Percentiles rank a stretch among this genome's conserved stretches.
These are phyloP conservation scores for Podarcis raffonei DNA, from an alignment of 2,113 vertebrate genomes.

Conservation along the genomic window DNA sequence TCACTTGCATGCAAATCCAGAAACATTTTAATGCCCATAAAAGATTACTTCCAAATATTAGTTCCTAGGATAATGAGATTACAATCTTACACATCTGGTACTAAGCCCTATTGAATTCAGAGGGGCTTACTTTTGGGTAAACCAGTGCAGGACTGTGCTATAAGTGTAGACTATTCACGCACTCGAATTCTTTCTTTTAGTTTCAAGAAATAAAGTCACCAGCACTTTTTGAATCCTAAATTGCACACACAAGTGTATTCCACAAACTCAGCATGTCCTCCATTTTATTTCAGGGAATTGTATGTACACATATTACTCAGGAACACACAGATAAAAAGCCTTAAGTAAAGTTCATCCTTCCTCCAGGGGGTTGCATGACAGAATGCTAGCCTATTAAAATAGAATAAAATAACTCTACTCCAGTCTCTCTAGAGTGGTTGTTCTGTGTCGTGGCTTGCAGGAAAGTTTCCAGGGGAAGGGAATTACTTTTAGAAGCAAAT, in stretches of 20 bases:
- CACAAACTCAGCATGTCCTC: neutral
- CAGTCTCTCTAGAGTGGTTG: neutral
- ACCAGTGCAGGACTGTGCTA: neutral
- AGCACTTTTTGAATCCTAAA: neutral
- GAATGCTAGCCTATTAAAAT: slow-evolving; percentile 10
- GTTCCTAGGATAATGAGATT: neutral
- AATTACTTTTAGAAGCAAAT: slow-evolving; percentile 28
- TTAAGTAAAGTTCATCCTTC: neutral
- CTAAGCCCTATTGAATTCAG: neutral
- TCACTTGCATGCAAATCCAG: neutral
- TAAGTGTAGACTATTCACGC: neutral
- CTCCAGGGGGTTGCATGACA: neutral
- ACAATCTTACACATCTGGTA: no score
- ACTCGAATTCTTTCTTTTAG: neutral
- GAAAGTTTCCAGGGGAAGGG: neutral
- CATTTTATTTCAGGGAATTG: neutral
- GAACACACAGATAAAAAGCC: neutral
- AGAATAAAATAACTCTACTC: slow-evolving; percentile 13
- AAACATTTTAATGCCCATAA: neutral
- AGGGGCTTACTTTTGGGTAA: neutral
- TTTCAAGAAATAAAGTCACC: neutral
- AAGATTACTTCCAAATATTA: neutral
- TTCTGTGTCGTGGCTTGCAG: neutral
- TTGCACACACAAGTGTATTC: neutral
- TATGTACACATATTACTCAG: neutral